phyloP scores from a whole-genome alignment of 2,888 invertebrate species.

The Drosophila testacea region DNA sequence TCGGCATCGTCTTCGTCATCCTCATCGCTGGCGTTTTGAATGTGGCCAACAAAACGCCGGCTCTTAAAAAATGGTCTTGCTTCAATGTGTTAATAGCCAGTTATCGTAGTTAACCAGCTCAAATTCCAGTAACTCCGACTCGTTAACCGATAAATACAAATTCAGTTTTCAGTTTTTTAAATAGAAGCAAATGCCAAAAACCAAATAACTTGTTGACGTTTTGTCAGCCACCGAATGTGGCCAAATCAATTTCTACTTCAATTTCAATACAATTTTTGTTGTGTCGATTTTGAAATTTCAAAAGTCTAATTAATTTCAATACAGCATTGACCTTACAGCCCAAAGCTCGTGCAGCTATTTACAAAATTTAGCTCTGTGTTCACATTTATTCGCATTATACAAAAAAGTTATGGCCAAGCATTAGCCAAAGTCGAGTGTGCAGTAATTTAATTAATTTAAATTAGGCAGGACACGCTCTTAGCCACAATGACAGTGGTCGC shows the following conservation, averaged over 20 bases:
- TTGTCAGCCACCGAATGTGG: slow-evolving; percentile 25
- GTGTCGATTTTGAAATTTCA: slow-evolving; percentile 31
- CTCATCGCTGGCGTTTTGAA: slow-evolving; percentile 20
- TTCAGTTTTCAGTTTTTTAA: slow-evolving; percentile 16
- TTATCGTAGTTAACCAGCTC: slow-evolving; percentile 51
- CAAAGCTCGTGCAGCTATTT: slow-evolving; percentile 36
- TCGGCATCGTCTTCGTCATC: slow-evolving; percentile 8
- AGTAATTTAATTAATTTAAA: slow-evolving; percentile 53
- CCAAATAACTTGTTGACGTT: slow-evolving; percentile 38
- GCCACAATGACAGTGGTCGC: slow-evolving; percentile 12
- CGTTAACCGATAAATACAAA: slow-evolving; percentile 22
- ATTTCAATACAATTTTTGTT: slow-evolving; percentile 12
- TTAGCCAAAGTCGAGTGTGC: slow-evolving; percentile 16
- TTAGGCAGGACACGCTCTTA: slow-evolving; percentile 43
- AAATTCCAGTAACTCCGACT: slow-evolving; percentile 31
- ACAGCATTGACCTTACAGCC: slow-evolving; percentile 43
- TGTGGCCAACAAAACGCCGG: slow-evolving; percentile 24
- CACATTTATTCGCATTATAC: slow-evolving; percentile 12
- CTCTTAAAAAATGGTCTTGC: slow-evolving; percentile 19
- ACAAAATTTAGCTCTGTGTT: slow-evolving; percentile 7
- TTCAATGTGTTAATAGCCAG: slow-evolving; percentile 42
- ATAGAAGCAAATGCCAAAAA: slow-evolving; percentile 31
- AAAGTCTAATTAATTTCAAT: slow-evolving; percentile 39
- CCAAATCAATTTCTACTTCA: slow-evolving; percentile 32
- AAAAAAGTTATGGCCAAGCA: not conserved